Evolutionary conservation across 2,113 vertebrate genomes (phyloP).

Genomic region (Mesoclemmys tuberculata): DNA sequence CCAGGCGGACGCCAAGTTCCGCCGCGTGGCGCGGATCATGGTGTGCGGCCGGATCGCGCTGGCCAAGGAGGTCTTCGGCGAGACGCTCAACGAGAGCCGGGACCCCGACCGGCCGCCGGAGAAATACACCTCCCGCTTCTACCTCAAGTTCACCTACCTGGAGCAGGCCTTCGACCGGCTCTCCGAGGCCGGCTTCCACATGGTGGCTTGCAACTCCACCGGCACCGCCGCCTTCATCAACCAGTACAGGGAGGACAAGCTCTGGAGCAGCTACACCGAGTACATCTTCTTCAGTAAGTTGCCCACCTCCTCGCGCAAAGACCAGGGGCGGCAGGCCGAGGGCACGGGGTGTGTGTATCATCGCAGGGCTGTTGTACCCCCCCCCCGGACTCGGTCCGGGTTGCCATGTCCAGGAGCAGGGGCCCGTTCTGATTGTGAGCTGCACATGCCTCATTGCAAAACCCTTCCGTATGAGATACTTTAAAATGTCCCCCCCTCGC

Average conservation of each 20-base stretch:
- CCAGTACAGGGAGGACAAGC: constrained; percentile 90
- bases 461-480: background rate
- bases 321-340: background rate
- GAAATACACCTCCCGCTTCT: constrained; percentile 92
- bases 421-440: background rate
- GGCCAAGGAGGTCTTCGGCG: constrained; percentile 90
- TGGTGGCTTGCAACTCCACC: constrained; percentile 86
- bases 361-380: background rate
- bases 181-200: constrained; percentile 86
- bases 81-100: constrained; percentile 89
- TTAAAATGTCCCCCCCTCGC: fast-evolving
- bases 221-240: constrained; percentile 85
- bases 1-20: constrained; percentile 89
- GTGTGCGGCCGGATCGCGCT: constrained; percentile 89
- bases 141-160: constrained; percentile 91
- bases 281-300: constrained; percentile 93
- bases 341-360: background rate
- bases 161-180: constrained; percentile 91
- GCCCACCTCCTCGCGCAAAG: fast-evolving
- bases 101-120: constrained; percentile 89
- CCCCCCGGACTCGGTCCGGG: background rate
- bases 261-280: constrained; percentile 92
- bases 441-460: background rate
- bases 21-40: constrained; percentile 89
- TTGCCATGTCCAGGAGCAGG: background rate